Evolutionary conservation across 2,888 invertebrate species (phyloP), one percentile per base, ranked within the genome.

Genomic region (Drosophila tanythrix): DNA sequence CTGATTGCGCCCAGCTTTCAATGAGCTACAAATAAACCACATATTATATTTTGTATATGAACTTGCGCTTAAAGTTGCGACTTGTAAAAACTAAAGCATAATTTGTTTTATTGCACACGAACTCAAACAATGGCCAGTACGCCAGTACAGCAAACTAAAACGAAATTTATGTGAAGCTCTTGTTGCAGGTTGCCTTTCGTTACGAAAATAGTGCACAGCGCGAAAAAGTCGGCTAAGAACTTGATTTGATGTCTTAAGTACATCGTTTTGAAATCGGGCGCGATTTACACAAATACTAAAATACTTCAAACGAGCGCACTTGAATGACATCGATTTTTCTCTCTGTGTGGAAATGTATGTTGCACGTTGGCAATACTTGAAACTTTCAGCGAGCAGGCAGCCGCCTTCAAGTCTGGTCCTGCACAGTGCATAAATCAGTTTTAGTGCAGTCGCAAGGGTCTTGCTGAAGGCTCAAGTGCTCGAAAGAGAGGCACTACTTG

Each of bases 351-450:
- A 25, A 15, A 25, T 53, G 53, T 55, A 11, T 53, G 53, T 36
- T 55, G 25, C 4, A 38, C 27, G 36, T 61, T 71, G 70, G 48
- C 65, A 51, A 46, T 71, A 88, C 89, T 88, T 89, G 89, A 88
- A 85, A 82, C 81, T 85, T 81, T 89, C 88, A 89, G 85, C 89
- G 61, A 57, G 21, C 57, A 46, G 43, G 48, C 57, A 70, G 90
- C 74, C 88, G 88, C 85, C 88, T 76, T 67, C 59, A 72, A 82
- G 88, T 88, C 88, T 88, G 88, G 74, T 57, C 76, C 60, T 59
- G 60, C 77, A 55, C 55, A 75, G 72, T 29, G 65, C 81, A 89
- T 88, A 88, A 88, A 88, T 88, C 88, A 88, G 82, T 78, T 82
- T 89, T 76, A 84, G 68, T 75, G 81, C 62, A 60, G 70, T 70